phyloP scores from a whole-genome alignment of 2,113 vertebrate genomes.

The Fregata magnificens region DNA sequence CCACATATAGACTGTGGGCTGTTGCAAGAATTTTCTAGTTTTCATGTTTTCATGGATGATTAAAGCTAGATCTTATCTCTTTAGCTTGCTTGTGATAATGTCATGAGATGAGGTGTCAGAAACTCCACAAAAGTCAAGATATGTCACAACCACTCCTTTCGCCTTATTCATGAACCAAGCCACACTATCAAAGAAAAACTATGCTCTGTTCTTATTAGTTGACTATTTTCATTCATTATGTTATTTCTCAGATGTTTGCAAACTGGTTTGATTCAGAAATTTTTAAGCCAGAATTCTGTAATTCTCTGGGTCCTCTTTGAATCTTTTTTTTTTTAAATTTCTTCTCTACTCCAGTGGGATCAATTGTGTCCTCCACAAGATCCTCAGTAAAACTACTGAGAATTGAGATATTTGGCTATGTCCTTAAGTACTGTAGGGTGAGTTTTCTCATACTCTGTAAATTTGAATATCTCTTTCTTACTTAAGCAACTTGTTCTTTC shows the following conservation, averaged over 20 bases:
- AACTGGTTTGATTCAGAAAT: not conserved
- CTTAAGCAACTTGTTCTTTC: not conserved
- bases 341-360: not conserved
- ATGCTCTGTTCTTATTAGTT: not conserved
- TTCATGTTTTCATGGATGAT: not conserved
- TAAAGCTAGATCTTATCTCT: not conserved
- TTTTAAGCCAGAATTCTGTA: not conserved
- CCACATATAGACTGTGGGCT: not conserved
- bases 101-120: not conserved
- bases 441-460: not conserved
- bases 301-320: not conserved
- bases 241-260: not conserved
- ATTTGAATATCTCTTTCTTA: not conserved
- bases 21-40: not conserved
- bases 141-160: not conserved
- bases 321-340: not conserved
- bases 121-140: not conserved
- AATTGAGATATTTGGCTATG: not conserved
- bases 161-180: not conserved
- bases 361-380: not conserved
- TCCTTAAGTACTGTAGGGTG: not conserved
- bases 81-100: not conserved
- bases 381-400: not conserved
- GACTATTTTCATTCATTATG: not conserved
- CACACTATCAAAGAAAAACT: not conserved